A percentile compares a stretch with the other conserved stretches of the same genome.
Conservation (phyloP, 2,797 vertebrate species). For the Cirrhinus mrigala region DNA sequence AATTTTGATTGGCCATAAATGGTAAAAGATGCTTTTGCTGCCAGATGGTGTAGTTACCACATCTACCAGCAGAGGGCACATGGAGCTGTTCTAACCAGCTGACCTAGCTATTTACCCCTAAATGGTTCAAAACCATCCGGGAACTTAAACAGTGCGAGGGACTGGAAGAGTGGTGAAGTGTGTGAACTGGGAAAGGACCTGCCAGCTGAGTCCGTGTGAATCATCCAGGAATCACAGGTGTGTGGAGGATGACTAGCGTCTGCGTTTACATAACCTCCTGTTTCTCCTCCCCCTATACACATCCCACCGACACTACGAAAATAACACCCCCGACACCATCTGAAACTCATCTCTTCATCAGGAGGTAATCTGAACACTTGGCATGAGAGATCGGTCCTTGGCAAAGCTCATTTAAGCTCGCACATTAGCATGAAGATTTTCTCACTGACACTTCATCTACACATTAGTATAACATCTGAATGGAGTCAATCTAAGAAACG, state of each 20-base stretch:
- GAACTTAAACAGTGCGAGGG: background rate
- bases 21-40: background rate
- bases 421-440: background rate
- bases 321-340: background rate
- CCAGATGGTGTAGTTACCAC: background rate
- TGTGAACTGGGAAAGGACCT: background rate
- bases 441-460: background rate
- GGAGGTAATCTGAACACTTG: background rate
- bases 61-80: background rate
- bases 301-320: conserved; percentile 32
- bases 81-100: background rate
- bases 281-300: background rate
- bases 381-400: background rate
- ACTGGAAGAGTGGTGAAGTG: background rate
- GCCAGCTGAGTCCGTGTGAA: conserved; percentile 6
- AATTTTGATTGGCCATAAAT: background rate
- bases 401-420: background rate
- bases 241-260: conserved; percentile 9
- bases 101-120: background rate
- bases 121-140: background rate
- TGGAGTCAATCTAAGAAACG: background rate
- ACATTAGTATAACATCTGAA: background rate
- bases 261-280: conserved; percentile 4
- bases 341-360: background rate
- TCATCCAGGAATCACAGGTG: conserved; percentile 15